phyloP scores from a whole-genome alignment of 2,113 vertebrate species.

The Aplodontia rufa region DNA sequence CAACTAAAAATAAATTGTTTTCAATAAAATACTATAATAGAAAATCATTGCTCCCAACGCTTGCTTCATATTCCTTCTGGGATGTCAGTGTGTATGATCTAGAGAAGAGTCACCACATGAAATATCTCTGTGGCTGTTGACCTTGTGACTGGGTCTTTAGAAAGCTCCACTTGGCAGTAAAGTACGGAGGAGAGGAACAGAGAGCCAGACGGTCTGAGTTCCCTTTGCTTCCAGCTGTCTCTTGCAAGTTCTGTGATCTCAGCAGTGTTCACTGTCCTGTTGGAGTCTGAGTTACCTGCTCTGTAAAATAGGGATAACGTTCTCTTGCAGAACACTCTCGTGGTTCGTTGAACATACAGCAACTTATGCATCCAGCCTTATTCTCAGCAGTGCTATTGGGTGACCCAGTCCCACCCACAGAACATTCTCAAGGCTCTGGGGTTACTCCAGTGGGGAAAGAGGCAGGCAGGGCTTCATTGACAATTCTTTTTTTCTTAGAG shows the following conservation, averaged over 20 bases:
- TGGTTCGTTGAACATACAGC: background rate
- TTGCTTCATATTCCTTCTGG: conserved; percentile 19
- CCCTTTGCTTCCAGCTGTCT: background rate
- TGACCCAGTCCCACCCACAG: background rate
- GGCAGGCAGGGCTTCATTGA: background rate
- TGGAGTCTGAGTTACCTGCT: background rate
- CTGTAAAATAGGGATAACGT: background rate
- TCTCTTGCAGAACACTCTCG: background rate
- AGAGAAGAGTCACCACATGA: background rate
- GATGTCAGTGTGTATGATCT: conserved; percentile 17
- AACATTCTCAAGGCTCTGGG: background rate
- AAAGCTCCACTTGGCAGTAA: background rate
- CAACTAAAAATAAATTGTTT: conserved; percentile 68
- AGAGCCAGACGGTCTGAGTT: background rate
- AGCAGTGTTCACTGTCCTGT: background rate
- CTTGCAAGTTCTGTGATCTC: background rate
- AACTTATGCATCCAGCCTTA: background rate
- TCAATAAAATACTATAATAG: conserved; percentile 55
- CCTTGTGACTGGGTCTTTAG: background rate
- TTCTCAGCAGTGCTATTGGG: background rate
- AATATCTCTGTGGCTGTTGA: background rate
- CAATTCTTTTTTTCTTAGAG: no score
- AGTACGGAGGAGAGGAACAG: background rate
- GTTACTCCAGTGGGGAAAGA: background rate
- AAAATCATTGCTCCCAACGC: conserved; percentile 57